phyloP scores from a whole-genome alignment of 2,797 vertebrate genomes.

The Tenualosa thibaudeaui region DNA sequence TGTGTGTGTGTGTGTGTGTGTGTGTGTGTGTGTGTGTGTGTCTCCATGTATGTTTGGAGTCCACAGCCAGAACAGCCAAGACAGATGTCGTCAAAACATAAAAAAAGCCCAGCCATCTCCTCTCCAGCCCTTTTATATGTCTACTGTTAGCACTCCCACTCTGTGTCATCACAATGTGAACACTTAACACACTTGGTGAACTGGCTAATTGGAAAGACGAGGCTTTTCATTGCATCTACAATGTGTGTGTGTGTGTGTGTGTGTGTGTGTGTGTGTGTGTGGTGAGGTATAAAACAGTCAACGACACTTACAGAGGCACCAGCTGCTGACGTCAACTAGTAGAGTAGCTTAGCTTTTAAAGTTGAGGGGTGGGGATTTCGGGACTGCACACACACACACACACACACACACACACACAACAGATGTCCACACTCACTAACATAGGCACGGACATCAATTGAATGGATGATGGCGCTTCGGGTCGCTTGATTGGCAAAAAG shows the following conservation, averaged over 20 bases:
- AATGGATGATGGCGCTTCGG: not conserved
- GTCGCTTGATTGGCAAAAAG: not conserved
- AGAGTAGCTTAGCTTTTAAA: not conserved
- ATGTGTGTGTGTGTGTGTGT: conserved; percentile 28
- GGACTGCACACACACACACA: not conserved
- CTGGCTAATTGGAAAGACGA: not conserved
- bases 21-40: not conserved
- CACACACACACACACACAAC: not conserved
- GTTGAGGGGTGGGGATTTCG: not conserved
- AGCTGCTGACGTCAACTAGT: no score
- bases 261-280: conserved; percentile 37
- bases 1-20: not conserved
- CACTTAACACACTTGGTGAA: not conserved
- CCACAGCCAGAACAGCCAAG: not conserved
- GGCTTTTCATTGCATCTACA: conserved; percentile 25
- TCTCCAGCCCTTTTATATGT: not conserved
- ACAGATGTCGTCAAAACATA: not conserved
- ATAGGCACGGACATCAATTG: not conserved
- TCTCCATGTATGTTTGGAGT: not conserved
- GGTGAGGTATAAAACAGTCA: conserved; percentile 23
- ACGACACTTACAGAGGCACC: no score
- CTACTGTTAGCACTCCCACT: not conserved
- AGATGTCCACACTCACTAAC: not conserved
- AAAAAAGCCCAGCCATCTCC: not conserved
- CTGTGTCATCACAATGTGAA: not conserved